Evolutionary conservation across 1,140 invertebrate genomes (phyloP), one percentile per base, ranked within the genome.

Genomic region (Marisa cornuarietis): DNA sequence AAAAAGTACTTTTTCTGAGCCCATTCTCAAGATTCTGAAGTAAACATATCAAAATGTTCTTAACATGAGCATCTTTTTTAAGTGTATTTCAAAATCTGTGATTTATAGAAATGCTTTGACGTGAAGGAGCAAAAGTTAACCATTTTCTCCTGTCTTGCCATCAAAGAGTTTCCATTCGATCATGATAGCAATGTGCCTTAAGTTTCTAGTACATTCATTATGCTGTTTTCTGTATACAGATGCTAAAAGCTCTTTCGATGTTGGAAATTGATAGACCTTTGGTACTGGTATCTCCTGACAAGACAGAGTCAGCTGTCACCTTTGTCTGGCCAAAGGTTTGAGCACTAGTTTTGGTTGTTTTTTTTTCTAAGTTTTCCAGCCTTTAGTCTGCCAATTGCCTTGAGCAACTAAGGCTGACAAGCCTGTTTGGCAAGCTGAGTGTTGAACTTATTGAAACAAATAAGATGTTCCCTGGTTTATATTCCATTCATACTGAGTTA

Each of bases 211-310:
- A 63, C 62, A 63, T 18, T 20, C 3, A 63, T 20, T n/a, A 20
- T 63, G n/a, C 62, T 63, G 62, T n/a, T 68, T 68, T 31, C 22
- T 68, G n/a, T 68, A n/a, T 2, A 9, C 76, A 77, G 76, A 77
- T 77, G 63, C 7, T 77, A 14, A 77, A 69, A 51, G 76, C 76
- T 22, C 10, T 77, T 26, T 77, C 63, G 20, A 52, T 63, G 5
- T 20, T 77, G 62, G 14, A 68, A 20, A 51, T 42, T 10, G 26
- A 18, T 31, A 31, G 31, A 51, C 76, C 76, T 20, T 62, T 77
- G 62, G 76, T 18, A 10, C 26, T 77, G 62, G 51, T 77, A 51
- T 77, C 76, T 24, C n/a, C 20, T 51, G 76, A 77, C 16, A 68
- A 54, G 16, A 68, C 54, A 49, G 65, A 42, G 14, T 31, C 61